Conservation (phyloP, 2,888 invertebrate species). For the Nephrotoma appendiculata region DNA sequence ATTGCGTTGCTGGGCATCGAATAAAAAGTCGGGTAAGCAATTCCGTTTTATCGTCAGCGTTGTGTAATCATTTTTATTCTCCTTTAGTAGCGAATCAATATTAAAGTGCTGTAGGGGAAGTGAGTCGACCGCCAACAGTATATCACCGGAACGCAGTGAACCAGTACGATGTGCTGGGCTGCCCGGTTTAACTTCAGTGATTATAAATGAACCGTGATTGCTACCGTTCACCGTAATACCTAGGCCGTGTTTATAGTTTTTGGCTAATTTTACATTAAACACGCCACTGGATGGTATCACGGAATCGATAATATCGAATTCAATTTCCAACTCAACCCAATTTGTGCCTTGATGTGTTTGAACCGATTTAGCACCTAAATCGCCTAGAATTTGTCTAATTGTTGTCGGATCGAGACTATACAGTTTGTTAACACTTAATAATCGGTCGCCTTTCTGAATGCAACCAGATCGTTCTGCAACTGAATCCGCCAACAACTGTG, state of each 20-base stretch:
- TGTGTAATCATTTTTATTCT: constrained; percentile 26
- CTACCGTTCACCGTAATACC: constrained; percentile 80
- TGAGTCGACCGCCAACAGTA: constrained; percentile 74
- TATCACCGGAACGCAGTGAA: constrained; percentile 73
- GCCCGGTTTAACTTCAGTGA: constrained; percentile 79
- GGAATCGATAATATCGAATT: constrained; percentile 83
- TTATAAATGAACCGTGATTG: constrained; percentile 45
- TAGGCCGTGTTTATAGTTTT: constrained; percentile 55
- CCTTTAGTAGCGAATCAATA: constrained; percentile 29
- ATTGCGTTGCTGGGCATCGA: constrained; percentile 23
- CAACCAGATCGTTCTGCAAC: constrained; percentile 46
- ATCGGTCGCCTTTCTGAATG: constrained; percentile 65
- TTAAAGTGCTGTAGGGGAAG: constrained; percentile 48
- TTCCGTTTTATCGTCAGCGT: constrained; percentile 31
- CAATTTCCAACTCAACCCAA: constrained; percentile 64
- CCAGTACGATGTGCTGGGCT: constrained; percentile 84
- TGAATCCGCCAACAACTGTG: constrained; percentile 27
- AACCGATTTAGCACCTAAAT: constrained; percentile 17
- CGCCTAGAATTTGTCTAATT: constrained; percentile 34
- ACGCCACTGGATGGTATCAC: constrained; percentile 83
- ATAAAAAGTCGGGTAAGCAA: constrained; percentile 29
- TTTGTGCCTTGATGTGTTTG: constrained; percentile 39
- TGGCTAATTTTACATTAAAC: constrained; percentile 77
- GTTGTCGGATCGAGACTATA: constrained; percentile 46
- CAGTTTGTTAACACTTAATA: constrained; percentile 72